Conservation (phyloP, 2,797 vertebrate genomes). For the Cephalopachus bancanus region DNA sequence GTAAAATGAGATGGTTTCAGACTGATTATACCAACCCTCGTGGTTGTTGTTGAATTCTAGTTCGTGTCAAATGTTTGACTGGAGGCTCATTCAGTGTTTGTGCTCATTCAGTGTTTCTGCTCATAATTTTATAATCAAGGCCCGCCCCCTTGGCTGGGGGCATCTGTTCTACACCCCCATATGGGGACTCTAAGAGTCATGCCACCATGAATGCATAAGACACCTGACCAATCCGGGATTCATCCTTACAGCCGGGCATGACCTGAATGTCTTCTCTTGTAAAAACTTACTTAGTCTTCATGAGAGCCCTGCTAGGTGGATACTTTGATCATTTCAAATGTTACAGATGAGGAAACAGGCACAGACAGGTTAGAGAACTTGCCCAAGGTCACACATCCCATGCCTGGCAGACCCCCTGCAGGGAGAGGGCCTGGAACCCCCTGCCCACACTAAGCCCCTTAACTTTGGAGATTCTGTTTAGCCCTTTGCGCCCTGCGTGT, state of each 20-base stretch:
- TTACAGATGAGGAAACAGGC: not conserved
- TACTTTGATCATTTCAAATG: not conserved
- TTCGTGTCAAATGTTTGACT: not conserved
- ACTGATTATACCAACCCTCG: not conserved
- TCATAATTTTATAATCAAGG: not conserved
- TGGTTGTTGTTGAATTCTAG: not conserved
- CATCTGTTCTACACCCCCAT: too few species aligned
- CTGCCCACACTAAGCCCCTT: not conserved
- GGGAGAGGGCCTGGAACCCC: not conserved
- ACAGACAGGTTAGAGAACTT: not conserved
- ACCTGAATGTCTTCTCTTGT: not conserved
- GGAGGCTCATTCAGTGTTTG: not conserved
- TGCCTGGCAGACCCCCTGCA: accelerated
- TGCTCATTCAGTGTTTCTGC: too few species aligned
- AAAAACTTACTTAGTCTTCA: not conserved
- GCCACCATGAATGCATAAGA: accelerated
- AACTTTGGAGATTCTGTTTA: not conserved
- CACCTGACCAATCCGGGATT: too few species aligned
- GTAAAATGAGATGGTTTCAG: not conserved
- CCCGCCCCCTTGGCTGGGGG: not conserved
- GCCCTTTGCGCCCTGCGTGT: accelerated
- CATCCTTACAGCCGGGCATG: not conserved
- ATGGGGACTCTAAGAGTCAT: not conserved
- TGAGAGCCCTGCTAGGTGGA: not conserved
- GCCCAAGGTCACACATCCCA: not conserved